These are phyloP conservation scores for Pelodytes ibericus DNA, from an alignment of 2,797 vertebrate genomes.

Conservation along the genomic window DNA sequence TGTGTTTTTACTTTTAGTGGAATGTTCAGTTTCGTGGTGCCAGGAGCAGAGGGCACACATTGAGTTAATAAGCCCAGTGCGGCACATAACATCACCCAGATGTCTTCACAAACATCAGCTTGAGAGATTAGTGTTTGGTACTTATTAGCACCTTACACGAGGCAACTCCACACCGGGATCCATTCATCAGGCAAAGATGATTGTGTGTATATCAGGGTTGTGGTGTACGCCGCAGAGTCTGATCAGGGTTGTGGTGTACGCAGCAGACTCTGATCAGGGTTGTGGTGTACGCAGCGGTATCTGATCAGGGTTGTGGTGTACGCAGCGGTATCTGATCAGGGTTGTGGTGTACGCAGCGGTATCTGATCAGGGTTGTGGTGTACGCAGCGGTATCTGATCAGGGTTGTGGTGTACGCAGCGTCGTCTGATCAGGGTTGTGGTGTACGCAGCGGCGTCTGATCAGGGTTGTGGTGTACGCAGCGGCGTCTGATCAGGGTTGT, in stretches of 20 bases:
- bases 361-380: constrained; percentile 1
- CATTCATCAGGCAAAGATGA: neutral
- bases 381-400: constrained; percentile 14
- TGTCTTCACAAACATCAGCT: neutral
- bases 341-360: neutral
- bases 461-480: neutral
- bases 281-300: neutral
- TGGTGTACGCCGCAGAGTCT: neutral
- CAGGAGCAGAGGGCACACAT: neutral
- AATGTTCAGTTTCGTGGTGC: neutral
- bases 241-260: too few species aligned
- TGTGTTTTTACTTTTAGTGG: neutral
- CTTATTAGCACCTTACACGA: neutral
- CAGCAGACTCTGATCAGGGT: too few species aligned
- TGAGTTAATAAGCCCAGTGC: neutral
- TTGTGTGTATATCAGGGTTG: constrained; percentile 13
- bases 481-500: constrained; percentile 12
- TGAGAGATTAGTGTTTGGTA: neutral
- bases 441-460: constrained; percentile 3
- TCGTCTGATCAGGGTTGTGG: constrained; percentile 11
- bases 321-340: constrained; percentile 10
- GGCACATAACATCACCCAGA: neutral
- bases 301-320: constrained; percentile 2
- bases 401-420: neutral
- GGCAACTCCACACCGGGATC: neutral